A percentile compares a stretch with the other conserved stretches of the same genome.
phyloP scores from a whole-genome alignment of 2,113 vertebrate species.

The Pseudorhombus dupliciocellatus region DNA sequence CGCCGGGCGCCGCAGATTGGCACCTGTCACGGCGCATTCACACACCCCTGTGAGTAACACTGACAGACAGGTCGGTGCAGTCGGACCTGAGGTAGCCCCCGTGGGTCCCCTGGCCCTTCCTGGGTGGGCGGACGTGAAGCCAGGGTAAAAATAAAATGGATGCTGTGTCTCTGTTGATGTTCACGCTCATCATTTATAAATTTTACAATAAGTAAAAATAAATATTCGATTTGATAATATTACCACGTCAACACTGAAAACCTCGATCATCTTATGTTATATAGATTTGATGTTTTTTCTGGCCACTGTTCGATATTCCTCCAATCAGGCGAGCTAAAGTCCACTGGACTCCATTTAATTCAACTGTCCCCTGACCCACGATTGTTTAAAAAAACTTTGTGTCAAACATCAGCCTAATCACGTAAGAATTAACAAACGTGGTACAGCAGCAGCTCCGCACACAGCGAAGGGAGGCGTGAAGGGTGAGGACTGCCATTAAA shows the following conservation, averaged over 20 bases:
- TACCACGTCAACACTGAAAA: not conserved
- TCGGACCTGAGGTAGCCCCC: constrained; percentile 68
- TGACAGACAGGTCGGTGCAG: constrained; percentile 70
- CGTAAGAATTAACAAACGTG: not conserved
- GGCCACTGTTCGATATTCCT: not conserved
- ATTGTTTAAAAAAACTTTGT: not conserved
- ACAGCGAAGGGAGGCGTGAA: not conserved
- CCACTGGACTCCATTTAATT: not conserved
- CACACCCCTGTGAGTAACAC: constrained; percentile 65
- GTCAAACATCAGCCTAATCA: not conserved
- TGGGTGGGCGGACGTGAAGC: constrained; percentile 14
- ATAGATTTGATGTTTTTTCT: too few species aligned
- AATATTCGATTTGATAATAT: not conserved
- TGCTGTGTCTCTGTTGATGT: not conserved
- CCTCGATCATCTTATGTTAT: too few species aligned
- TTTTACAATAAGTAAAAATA: not conserved
- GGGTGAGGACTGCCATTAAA: constrained; percentile 17
- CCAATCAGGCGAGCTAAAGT: not conserved
- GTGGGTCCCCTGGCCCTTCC: constrained; percentile 46
- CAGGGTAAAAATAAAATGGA: constrained; percentile 54
- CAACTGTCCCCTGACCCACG: not conserved
- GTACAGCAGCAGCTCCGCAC: not conserved
- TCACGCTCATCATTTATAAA: not conserved
- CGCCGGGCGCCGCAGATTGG: constrained; percentile 63
- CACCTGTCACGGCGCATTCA: constrained; percentile 74